These are phyloP conservation scores for Plutella xylostella DNA, from an alignment of 2,888 invertebrate species.

Conservation along the genomic window DNA sequence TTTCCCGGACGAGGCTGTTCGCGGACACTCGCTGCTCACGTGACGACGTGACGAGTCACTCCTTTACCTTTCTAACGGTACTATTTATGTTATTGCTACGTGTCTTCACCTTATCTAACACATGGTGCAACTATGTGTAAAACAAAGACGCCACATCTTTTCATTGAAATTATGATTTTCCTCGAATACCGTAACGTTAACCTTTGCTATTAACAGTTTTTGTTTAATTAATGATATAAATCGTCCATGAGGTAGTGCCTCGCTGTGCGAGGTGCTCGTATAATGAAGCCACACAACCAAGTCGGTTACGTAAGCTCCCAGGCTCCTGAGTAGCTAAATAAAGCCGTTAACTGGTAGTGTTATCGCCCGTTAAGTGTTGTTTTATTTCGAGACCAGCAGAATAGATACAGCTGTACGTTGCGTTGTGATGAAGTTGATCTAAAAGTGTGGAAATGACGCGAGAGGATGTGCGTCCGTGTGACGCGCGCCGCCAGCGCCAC, in stretches of 20 bases:
- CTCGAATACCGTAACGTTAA: no score
- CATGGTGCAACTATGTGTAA: constrained; percentile 3
- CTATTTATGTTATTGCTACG: constrained; percentile 3
- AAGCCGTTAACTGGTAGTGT: constrained; percentile 2
- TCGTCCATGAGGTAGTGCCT: no score
- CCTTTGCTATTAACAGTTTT: no score
- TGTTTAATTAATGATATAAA: no score
- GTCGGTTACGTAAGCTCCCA: constrained; percentile 33
- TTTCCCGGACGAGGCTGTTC: constrained; percentile 7
- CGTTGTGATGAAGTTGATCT: constrained; percentile 30
- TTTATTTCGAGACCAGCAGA: constrained; percentile 38
- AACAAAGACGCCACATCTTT: no score
- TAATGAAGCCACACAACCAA: constrained; percentile 30
- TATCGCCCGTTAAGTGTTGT: constrained; percentile 16
- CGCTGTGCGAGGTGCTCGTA: no score
- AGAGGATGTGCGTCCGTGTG: constrained; percentile 61
- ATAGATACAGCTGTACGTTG: constrained; percentile 26
- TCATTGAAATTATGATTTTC: no score
- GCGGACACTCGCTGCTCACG: constrained; percentile 7
- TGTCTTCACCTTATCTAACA: constrained; percentile 1
- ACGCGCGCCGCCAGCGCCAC: constrained; percentile 44
- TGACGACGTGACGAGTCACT: constrained; percentile 1
- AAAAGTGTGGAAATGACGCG: constrained; percentile 47
- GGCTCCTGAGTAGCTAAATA: constrained; percentile 29
- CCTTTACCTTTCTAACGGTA: constrained; percentile 4